Conservation (phyloP, 30 jellyfish, hydroid and myxozoan species). For the Sanderia malayensis region DNA sequence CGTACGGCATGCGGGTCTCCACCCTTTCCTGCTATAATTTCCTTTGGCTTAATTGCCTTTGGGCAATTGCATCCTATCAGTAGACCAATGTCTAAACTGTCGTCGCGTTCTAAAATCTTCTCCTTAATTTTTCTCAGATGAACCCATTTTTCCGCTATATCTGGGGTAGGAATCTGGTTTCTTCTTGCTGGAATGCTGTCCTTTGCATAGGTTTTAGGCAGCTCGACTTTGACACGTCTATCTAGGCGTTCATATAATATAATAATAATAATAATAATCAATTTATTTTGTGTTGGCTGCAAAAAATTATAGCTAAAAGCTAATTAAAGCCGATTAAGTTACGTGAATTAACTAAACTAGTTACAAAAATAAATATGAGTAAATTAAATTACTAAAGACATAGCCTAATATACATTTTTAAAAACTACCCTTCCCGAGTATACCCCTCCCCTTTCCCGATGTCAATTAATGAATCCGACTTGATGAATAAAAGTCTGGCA, state of each 20-base stretch:
- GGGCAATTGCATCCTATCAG: constrained; percentile 26
- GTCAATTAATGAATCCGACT: too few species aligned
- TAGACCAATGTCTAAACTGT: constrained; percentile 16
- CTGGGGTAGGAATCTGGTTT: constrained; percentile 18
- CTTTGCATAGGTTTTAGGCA: constrained; percentile 12
- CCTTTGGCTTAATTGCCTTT: constrained; percentile 23
- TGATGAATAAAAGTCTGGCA: too few species aligned
- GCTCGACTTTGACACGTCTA: constrained; percentile 13
- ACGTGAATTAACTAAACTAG: too few species aligned
- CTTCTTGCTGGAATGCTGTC: constrained; percentile 14
- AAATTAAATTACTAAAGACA: too few species aligned
- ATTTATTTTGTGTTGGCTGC: too few species aligned
- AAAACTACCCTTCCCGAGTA: too few species aligned
- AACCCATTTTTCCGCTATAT: constrained; percentile 11
- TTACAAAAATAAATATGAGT: too few species aligned
- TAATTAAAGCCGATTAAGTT: too few species aligned
- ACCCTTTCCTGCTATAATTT: constrained; percentile 20
- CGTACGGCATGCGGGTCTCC: constrained; percentile 39
- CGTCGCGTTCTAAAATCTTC: constrained; percentile 6
- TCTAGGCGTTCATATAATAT: constrained; percentile 14
- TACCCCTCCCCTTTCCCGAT: too few species aligned
- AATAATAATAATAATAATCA: too few species aligned
- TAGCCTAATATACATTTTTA: too few species aligned
- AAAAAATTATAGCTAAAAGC: too few species aligned
- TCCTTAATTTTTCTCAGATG: constrained; percentile 6